Base-by-base conservation (phyloP, 2,888 invertebrate species). In the Sturmia bella region DNA sequence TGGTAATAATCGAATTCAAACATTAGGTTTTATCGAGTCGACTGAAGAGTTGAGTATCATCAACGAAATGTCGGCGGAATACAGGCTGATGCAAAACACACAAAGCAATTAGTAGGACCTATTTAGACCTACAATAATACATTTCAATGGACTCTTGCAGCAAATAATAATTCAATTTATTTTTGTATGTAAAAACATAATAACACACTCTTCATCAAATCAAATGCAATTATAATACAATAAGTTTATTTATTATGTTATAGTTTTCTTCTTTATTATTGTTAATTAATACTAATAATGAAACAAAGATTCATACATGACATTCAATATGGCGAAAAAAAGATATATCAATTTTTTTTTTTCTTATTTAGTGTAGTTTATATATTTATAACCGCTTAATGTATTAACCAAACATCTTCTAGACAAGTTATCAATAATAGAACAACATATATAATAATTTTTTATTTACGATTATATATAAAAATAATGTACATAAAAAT, bases 291-390 rank as follows among this genome's bases (percentile, higher is more conserved):
- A 48, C 66, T 76, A 61, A 61, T 76, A 61, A 76, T 80, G 75
- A 59, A 76, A 80, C 76, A 80, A 19, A 70, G 59, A 69, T 52
- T 63, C 50, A 69, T 74, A 75, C 56, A 75, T 66, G 80, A 75
- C 64, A 70, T 75, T 70, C 9, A 32, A 32, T 64, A 75, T 80
- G 80, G 69, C 59, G 39, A 43, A 57, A 57, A 72, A 27, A 27
- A 27, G 9, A 32, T 64, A 48, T 48, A 56, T 56, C 37, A 64
- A 45, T 48, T 73, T 61, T 43, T 17, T 63, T 13, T 63, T 63
- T 17, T 43, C 17, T 63, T 13, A 52, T 63, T 17, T 12, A 3
- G 9, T 63, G 45, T 1, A 37, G 41, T 24, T 7, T 21, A 21
- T 21, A 5, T 17, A 17, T 45, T 15, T 7, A 56, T 7, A 21